phyloP scores from a whole-genome alignment of 2,888 invertebrate species.

The Clunio marinus region DNA sequence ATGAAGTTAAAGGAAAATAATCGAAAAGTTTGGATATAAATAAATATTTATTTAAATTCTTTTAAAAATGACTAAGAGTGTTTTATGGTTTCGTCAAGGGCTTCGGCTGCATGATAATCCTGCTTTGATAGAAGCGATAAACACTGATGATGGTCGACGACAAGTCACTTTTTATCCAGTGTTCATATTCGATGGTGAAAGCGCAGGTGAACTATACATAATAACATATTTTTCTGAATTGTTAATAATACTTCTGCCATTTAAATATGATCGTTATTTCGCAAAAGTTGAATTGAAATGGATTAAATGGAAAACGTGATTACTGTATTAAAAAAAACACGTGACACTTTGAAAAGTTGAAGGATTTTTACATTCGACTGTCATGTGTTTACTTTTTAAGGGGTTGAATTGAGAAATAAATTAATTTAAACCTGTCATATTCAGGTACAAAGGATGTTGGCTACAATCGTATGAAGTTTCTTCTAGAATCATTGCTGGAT shows the following conservation, averaged over 20 bases:
- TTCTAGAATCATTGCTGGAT: conserved; percentile 63
- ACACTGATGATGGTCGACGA: conserved; percentile 44
- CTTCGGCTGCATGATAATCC: conserved; percentile 68
- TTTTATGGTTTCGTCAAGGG: conserved; percentile 69
- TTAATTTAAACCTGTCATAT: no score
- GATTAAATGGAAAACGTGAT: neutral
- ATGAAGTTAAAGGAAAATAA: no score
- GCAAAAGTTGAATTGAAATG: neutral
- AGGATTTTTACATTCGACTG: no score
- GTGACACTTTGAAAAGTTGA: no score
- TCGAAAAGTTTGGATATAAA: no score
- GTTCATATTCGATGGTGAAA: conserved; percentile 72
- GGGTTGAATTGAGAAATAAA: no score
- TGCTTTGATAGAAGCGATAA: conserved; percentile 57
- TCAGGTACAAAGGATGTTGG: conserved; percentile 63
- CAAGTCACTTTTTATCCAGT: conserved; percentile 56
- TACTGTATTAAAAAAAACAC: conserved; percentile 4
- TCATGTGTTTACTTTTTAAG: no score
- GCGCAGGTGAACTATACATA: conserved; percentile 66
- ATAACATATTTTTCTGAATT: no score
- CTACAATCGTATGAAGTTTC: conserved; percentile 65
- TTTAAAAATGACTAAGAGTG: conserved; percentile 47
- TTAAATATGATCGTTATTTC: no score
- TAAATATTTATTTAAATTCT: no score
- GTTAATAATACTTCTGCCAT: no score